Evolutionary conservation across 2,888 invertebrate genomes (phyloP).

Genomic region (Chirona hameri): DNA sequence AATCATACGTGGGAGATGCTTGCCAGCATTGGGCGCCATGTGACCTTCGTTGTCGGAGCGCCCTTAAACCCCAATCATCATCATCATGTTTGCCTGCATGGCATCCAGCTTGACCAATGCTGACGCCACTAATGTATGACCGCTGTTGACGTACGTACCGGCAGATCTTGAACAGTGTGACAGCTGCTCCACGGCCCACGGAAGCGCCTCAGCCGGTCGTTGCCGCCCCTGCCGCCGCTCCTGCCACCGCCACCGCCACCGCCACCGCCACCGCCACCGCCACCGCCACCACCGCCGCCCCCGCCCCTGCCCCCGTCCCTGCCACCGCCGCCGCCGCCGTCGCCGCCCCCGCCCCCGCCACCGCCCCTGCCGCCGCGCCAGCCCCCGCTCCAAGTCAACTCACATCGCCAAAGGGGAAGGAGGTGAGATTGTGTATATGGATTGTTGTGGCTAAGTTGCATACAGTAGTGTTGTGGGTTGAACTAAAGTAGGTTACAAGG

Average conservation of each 20-base stretch:
- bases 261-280: not conserved
- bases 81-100: too few relatives aligned
- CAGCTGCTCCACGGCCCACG: not conserved
- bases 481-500: too few relatives aligned
- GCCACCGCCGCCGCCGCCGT: not conserved
- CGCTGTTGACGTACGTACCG: too few relatives aligned
- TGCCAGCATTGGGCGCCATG: too few relatives aligned
- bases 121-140: too few relatives aligned
- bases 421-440: not conserved
- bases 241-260: not conserved
- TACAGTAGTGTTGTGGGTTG: not conserved
- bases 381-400: not conserved
- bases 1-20: too few relatives aligned
- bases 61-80: too few relatives aligned
- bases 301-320: not conserved
- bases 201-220: not conserved
- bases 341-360: too few relatives aligned
- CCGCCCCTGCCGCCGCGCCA: not conserved
- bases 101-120: too few relatives aligned
- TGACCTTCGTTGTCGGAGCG: too few relatives aligned
- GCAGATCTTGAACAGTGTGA: too few relatives aligned
- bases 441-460: not conserved
- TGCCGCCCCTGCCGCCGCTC: not conserved
- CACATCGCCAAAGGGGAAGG: constrained; percentile 1
- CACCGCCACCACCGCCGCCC: too few relatives aligned